phyloP scores from a whole-genome alignment of 2,113 vertebrate genomes.

The Psilopsiagon aymara region DNA sequence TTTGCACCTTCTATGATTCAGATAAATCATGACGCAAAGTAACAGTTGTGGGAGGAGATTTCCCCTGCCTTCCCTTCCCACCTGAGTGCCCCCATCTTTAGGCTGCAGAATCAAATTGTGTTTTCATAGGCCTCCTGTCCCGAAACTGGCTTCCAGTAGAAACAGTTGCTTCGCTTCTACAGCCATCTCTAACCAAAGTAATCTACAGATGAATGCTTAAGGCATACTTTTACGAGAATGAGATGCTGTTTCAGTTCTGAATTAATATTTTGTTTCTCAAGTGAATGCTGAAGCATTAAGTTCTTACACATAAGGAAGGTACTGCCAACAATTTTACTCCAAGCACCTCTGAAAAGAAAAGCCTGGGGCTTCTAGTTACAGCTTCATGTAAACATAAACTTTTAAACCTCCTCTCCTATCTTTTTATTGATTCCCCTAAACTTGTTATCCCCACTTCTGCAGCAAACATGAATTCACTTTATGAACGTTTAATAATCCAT shows the following conservation, averaged over 20 bases:
- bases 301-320: background rate
- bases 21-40: background rate
- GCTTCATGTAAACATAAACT: background rate
- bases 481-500: background rate
- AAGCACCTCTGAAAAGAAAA: background rate
- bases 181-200: background rate
- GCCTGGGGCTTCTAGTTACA: background rate
- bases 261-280: background rate
- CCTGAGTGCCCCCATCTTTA: background rate
- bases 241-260: background rate
- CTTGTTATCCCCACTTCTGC: background rate
- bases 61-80: background rate
- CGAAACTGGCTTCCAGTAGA: background rate
- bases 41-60: background rate
- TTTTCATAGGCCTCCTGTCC: background rate
- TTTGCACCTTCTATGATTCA: background rate
- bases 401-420: background rate
- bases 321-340: background rate
- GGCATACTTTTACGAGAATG: background rate
- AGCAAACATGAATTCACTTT: background rate
- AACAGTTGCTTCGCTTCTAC: background rate
- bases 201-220: background rate
- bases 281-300: background rate
- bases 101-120: background rate
- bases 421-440: background rate